Conservation (phyloP, 2,888 invertebrate genomes). For the Mythimna lalbum region DNA sequence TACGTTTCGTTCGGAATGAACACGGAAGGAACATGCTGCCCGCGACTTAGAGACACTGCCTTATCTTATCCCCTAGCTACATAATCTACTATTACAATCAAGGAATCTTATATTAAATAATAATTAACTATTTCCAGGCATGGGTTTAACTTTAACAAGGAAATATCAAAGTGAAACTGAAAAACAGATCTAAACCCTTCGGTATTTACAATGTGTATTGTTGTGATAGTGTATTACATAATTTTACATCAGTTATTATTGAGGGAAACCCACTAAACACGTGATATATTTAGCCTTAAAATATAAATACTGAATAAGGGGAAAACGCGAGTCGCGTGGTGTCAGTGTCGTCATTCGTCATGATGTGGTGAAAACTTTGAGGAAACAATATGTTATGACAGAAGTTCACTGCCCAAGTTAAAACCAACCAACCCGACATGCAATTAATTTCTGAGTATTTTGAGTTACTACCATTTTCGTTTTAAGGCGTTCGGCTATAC, state of each 20-base stretch:
- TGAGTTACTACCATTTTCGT: background rate
- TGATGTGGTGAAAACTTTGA: constrained; percentile 1
- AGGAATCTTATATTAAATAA: too few species aligned
- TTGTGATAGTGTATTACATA: too few species aligned
- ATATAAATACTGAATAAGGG: background rate
- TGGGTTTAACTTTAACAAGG: too few species aligned
- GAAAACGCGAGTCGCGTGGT: background rate
- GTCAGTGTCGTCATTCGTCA: constrained; percentile 15
- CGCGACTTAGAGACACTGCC: too few species aligned
- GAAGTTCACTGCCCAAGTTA: background rate
- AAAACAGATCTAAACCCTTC: too few species aligned
- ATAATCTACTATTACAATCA: too few species aligned
- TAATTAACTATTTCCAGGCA: too few species aligned
- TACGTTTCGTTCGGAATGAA: too few species aligned
- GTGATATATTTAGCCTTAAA: background rate
- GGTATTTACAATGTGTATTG: too few species aligned
- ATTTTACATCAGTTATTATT: background rate
- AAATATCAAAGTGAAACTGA: too few species aligned
- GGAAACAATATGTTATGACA: constrained; percentile 17
- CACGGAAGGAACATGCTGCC: too few species aligned
- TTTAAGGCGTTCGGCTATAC: background rate
- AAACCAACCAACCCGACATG: background rate
- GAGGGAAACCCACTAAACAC: background rate
- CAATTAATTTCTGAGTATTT: constrained; percentile 5
- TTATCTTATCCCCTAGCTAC: too few species aligned